Conservation (phyloP, 2,797 vertebrate species). For the Vespertilio murinus region DNA sequence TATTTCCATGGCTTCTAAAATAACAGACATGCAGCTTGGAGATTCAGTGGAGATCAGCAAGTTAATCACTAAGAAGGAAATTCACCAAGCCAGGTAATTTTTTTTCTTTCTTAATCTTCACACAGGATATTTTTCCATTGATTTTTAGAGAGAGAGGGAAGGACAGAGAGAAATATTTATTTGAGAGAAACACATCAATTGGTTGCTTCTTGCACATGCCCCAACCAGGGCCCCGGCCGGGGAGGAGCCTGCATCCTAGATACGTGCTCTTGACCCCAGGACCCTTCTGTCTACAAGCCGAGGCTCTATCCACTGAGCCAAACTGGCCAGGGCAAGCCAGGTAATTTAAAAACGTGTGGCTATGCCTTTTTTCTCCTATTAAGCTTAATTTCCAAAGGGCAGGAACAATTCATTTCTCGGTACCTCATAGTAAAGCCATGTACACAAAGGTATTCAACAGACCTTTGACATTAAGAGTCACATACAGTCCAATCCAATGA, state of each 20-base stretch:
- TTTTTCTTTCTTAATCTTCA: background rate
- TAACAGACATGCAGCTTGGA: slow-evolving; percentile 96
- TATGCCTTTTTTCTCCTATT: background rate
- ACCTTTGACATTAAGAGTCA: background rate
- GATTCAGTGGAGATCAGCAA: slow-evolving; percentile 95
- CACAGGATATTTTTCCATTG: no score
- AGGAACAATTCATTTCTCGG: background rate
- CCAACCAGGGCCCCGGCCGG: no score
- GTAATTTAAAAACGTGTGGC: slow-evolving; percentile 80
- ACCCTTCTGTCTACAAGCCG: no score
- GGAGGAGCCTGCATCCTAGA: no score
- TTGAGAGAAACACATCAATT: no score
- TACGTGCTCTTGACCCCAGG: no score
- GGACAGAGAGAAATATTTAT: no score
- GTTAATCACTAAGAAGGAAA: slow-evolving; percentile 95
- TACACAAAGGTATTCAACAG: background rate
- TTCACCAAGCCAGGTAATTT: slow-evolving; percentile 92
- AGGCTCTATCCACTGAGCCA: no score
- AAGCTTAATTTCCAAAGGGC: background rate
- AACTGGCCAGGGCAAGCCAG: slow-evolving; percentile 84
- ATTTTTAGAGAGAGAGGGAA: no score
- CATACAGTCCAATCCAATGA: background rate
- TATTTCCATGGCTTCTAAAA: slow-evolving; percentile 95
- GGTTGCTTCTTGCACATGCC: no score
- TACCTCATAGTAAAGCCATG: background rate